Percentiles rank a stretch among this genome's conserved stretches.
Evolutionary conservation across 2,888 invertebrate species (phyloP).

Genomic region (Himalopsyche anomala): DNA sequence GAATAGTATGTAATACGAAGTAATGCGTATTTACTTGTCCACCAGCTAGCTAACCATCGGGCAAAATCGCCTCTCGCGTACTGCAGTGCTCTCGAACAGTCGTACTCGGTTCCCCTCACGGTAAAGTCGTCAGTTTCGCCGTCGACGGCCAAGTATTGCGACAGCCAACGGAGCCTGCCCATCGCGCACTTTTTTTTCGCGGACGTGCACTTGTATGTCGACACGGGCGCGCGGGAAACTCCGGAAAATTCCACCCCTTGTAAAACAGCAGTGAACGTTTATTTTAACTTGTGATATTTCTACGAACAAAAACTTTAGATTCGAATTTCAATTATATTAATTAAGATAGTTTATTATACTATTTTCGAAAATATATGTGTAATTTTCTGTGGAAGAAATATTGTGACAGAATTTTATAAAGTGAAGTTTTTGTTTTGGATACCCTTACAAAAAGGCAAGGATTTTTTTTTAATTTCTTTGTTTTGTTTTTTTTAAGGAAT

Average conservation of each 20-base stretch:
- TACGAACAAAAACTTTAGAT: too few relatives aligned
- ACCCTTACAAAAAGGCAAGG: background rate
- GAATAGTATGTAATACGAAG: slow-evolving; percentile 7
- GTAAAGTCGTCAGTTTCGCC: background rate
- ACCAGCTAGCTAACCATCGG: background rate
- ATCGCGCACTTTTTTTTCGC: background rate
- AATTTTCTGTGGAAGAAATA: background rate
- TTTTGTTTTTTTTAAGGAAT: too few relatives aligned
- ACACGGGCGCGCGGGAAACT: background rate
- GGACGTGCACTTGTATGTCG: background rate
- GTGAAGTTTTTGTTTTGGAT: slow-evolving; percentile 12
- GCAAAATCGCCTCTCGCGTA: slow-evolving; percentile 7
- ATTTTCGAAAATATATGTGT: too few relatives aligned
- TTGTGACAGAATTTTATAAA: background rate
- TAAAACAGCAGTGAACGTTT: too few relatives aligned
- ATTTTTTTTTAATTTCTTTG: background rate
- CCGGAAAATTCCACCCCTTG: background rate
- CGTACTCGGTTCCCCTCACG: background rate
- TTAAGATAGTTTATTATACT: too few relatives aligned
- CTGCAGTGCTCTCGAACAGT: background rate
- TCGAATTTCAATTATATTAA: too few relatives aligned
- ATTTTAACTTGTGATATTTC: too few relatives aligned
- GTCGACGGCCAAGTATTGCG: background rate
- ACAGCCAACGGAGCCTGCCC: background rate
- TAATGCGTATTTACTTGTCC: slow-evolving; percentile 7